Evolutionary conservation across 1,140 invertebrate genomes (phyloP), one percentile per base, ranked within the genome.

Genomic region (Neoseiulus cucumeris): DNA sequence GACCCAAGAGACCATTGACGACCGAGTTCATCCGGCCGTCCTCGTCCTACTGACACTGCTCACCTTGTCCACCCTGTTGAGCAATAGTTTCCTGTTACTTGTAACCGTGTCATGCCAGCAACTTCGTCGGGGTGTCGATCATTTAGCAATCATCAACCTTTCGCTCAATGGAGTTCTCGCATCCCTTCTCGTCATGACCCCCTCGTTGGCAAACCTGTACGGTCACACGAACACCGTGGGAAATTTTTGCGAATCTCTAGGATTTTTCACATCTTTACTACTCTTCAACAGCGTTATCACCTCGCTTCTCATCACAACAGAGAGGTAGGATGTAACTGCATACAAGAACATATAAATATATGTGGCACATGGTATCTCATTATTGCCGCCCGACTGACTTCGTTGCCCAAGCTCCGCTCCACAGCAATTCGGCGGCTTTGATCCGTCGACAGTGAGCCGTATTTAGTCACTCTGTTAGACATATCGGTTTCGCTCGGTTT

Each of bases 201-300:
- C 51, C 22, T 59, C 51, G 14, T 33, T 59, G 25, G 51, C 51
- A n/a, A 59, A 59, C 51, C 17, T 59, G 25, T 59, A 59, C 9
- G 51, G 51, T 29, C 51, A 59, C 51, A 29, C 51, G 14, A 59
- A 59, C 33, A 33, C 33, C 14, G 33, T 59, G 14, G 51, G 51
- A 20, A 17, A 12, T 18, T 59, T 29, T 9, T 59, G 51, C 51
- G 22, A 59, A 59, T 14, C 33, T 6, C 22, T 59, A 59, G 51
- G 51, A 25, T 59, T 59, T 20, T 59, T 59, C 22, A 59, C 51
- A 59, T 59, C 51, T 25, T 25, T 59, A 9, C 51, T 59, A 14
- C 51, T 59, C 14, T 59, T 59, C 51, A 59, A 59, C 51, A 59
- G 51, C 22, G 51, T 59, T 25, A 59, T 59, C 14, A 59, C 51